These are phyloP conservation scores for Hypanus sabinus DNA, from an alignment of 2,113 vertebrate genomes.

Conservation along the genomic window DNA sequence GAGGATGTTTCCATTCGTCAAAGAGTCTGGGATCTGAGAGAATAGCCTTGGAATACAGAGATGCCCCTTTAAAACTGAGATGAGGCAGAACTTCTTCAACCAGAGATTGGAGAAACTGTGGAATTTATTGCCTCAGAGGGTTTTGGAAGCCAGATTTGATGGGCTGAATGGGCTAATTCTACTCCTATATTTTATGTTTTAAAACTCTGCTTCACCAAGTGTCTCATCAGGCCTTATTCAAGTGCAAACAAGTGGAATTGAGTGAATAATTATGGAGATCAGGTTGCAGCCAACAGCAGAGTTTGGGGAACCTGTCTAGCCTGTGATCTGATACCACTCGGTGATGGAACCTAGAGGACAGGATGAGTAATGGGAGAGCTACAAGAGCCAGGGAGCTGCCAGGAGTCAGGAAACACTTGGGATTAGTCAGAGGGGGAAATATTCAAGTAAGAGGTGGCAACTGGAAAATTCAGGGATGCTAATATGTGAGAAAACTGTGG, in stretches of 20 bases:
- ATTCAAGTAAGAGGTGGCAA: background rate
- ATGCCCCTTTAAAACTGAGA: too few relatives aligned
- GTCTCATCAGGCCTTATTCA: background rate
- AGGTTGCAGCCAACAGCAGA: background rate
- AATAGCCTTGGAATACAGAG: too few relatives aligned
- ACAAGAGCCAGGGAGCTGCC: background rate
- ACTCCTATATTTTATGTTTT: too few relatives aligned
- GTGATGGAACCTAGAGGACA: background rate
- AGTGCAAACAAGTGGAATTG: background rate
- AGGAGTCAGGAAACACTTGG: background rate
- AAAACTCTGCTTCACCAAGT: background rate
- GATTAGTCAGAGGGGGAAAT: background rate
- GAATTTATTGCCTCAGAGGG: too few relatives aligned
- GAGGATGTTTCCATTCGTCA: too few relatives aligned
- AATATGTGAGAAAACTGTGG: background rate
- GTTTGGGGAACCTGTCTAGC: background rate
- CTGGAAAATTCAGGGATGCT: background rate
- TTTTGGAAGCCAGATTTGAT: too few relatives aligned
- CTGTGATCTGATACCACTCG: background rate
- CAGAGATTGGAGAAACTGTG: too few relatives aligned
- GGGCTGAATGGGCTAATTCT: too few relatives aligned
- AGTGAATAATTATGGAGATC: background rate
- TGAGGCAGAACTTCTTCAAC: too few relatives aligned
- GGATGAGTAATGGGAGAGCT: background rate
- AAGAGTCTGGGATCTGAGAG: too few relatives aligned